Base-by-base conservation (phyloP, 2,113 vertebrate species). In the Colistium nudipinnis region DNA sequence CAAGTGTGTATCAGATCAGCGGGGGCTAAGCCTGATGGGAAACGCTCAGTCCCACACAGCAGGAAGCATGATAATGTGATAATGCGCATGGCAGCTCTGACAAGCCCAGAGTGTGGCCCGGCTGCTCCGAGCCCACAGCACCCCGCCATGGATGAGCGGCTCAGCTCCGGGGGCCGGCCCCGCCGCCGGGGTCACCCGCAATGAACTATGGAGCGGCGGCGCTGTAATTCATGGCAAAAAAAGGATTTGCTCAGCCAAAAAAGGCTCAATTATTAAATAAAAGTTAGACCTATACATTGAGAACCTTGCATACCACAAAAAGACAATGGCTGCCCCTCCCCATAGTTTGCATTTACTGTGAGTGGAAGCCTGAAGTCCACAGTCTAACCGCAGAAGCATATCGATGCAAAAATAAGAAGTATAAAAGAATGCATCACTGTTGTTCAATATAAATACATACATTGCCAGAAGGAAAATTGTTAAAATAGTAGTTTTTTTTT, bases 11-110 rank as follows among this genome's bases (percentile, higher is more conserved):
- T 73, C 59, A 39, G 60, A 73, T 69, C 55, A 76, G 75, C 43
- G 59, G 36, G 71, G 8, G 59, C 67, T 83, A 17, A 31, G 76
- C 81, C 80, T 69, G 31, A 68, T 74, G 79, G 86, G 75, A 76
- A 71, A 80, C 25, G 75, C 54, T 74, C 86, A 81, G 73, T 59
- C 72, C 65, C 64, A 59, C 82, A 80, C 82, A 83, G 74, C 13
- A 71, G 67, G 86, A 86, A 88, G 81, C 82, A 80, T 75, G 74
- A 79, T 82, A 75, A 86, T 82, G 78, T 62, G 77, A 82, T 87
- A 65, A 81, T 65, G 64, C 66, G 73, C 82, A 74, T 68, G 67
- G 71, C 73, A 70, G 79, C 67, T 41, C 31, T 19, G 54, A 59
- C 28, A 31, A n/a, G 72, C 84, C 55, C 62, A 1, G 57, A 78